Evolutionary conservation across 2,888 invertebrate genomes (phyloP), one percentile per base, ranked within the genome.

Genomic region (Drosophila stalkeri): DNA sequence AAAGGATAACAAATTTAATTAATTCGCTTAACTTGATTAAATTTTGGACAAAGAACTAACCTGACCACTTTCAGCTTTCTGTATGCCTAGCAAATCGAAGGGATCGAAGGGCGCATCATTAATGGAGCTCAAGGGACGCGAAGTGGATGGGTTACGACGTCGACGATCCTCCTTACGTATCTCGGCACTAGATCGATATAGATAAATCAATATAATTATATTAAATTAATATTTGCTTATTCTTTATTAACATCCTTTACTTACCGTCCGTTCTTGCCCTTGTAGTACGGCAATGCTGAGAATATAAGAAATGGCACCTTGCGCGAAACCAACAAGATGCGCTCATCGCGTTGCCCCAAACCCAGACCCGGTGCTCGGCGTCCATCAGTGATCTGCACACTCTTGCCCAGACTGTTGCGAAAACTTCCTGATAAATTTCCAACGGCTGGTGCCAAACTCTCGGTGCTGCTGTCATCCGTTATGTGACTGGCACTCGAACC

Each of bases 261-360:
- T 92, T 91, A 96, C 96, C 96, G 94, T 82, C 94, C 94, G 90
- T 93, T 94, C 69, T 95, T 94, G 84, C 95, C 95, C 92, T 95
- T 96, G 65, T 95, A 96, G 92, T 97, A 98, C 41, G 98, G 97
- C 91, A 98, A 95, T 64, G 97, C 95, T 44, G 98, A 98, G 92
- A 97, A 98, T 72, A 98, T 94, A 82, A 96, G 94, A 93, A 98
- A 96, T 41, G 98, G 98, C 66, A 96, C 95, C 86, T 96, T 96
- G 8, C 95, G 94, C 59, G 97, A 96, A 44, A 97, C 96, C 93
- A 98, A 94, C 66, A 97, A 96, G 77, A 98, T 94, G 88, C 98
- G 95, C 91, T 97, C 97, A 92, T 97, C 89, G 1, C 86, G 72
- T 9, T 82, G 82, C 12, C 96, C 90, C 96, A 96, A 81, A 95